Conservation (phyloP, 1,140 invertebrate genomes). For the Adelges cooleyi region DNA sequence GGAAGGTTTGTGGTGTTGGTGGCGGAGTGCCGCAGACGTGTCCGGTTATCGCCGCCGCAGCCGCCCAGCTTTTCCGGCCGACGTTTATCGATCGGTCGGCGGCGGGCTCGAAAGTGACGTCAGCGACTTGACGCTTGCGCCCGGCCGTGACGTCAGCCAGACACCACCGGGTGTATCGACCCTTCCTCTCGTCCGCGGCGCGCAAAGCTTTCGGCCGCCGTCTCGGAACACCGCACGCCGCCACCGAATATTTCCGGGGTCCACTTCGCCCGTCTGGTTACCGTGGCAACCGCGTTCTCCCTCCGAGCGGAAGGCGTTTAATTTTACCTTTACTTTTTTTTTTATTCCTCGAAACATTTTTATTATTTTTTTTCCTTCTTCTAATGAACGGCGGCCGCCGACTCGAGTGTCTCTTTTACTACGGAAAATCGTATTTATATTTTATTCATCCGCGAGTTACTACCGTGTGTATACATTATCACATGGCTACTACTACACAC, state of each 20-base stretch:
- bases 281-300: not conserved
- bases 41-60: not conserved
- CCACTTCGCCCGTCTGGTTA: not conserved
- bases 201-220: not conserved
- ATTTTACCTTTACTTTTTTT: no score
- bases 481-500: no score
- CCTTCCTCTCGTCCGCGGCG: not conserved
- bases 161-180: not conserved
- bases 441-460: no score
- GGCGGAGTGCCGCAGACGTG: no score
- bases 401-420: no score
- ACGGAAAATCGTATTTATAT: no score
- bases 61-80: no score
- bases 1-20: no score
- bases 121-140: conserved; percentile 32
- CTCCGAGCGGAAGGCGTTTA: not conserved
- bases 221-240: not conserved
- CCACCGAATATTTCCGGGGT: not conserved
- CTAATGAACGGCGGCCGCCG: no score
- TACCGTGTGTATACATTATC: no score
- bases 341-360: no score
- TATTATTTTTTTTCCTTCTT: no score
- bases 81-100: not conserved
- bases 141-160: conserved; percentile 16
- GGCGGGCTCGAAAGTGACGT: conserved; percentile 35